Percentiles rank a stretch among this genome's conserved stretches.
Evolutionary conservation across 35 echinoderm and acorn worm genomes (phyloP).

Genomic region (Apostichopus californicus): DNA sequence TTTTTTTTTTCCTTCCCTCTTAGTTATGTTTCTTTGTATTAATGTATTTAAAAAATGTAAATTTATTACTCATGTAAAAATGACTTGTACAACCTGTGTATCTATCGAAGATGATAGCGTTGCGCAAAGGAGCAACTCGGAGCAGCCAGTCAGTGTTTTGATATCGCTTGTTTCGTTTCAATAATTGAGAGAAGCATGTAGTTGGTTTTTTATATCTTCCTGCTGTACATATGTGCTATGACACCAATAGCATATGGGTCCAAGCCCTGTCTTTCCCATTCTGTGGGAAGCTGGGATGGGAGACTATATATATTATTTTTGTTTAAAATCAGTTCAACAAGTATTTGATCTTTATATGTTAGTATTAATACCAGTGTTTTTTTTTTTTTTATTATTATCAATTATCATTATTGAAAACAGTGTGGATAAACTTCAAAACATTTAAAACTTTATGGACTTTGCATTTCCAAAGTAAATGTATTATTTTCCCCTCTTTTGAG

Average conservation of each 20-base stretch:
- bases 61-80: constrained; percentile 36
- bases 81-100: constrained; percentile 47
- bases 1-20: neutral
- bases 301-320: neutral
- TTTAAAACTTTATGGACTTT: too few species aligned
- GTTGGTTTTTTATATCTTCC: neutral
- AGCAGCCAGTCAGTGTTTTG: neutral
- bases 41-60: constrained; percentile 44
- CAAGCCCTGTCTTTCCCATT: neutral
- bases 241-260: neutral
- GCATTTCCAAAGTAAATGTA: too few species aligned
- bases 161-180: neutral
- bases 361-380: too few species aligned
- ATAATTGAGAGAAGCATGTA: neutral
- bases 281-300: neutral
- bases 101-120: constrained; percentile 12
- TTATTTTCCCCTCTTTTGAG: too few species aligned
- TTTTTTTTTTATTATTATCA: too few species aligned
- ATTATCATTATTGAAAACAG: too few species aligned
- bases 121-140: neutral
- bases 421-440: too few species aligned
- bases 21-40: constrained; percentile 23
- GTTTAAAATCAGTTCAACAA: too few species aligned
- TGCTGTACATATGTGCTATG: constrained; percentile 14
- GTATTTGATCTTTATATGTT: too few species aligned